A percentile compares a stretch with the other conserved stretches of the same genome.
phyloP scores from a whole-genome alignment of 2,113 vertebrate species.

The Microcebus tavaratra region DNA sequence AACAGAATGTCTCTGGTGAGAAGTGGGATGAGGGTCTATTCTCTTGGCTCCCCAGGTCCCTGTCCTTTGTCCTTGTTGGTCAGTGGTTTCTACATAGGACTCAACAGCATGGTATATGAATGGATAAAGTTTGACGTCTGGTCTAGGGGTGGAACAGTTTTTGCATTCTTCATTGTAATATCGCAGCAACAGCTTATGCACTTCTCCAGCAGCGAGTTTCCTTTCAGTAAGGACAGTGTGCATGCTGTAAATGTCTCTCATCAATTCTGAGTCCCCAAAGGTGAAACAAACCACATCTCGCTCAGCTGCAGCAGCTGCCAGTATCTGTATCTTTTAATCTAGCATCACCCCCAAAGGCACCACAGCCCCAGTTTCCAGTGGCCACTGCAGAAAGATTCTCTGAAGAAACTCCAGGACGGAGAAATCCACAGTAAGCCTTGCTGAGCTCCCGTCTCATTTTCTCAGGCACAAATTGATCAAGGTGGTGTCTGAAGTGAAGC shows the following conservation, averaged over 20 bases:
- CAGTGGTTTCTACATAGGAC: constrained; percentile 79
- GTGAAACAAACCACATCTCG: constrained; percentile 96
- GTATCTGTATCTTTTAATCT: constrained; percentile 96
- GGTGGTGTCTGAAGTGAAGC: constrained; percentile 89
- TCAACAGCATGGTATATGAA: constrained; percentile 90
- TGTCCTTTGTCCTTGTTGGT: constrained; percentile 77
- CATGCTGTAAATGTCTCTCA: constrained; percentile 94
- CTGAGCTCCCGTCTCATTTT: constrained; percentile 94
- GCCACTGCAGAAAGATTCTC: constrained; percentile 92
- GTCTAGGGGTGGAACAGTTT: constrained; percentile 86
- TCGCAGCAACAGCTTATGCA: constrained; percentile 89
- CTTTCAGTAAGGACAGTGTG: constrained; percentile 91
- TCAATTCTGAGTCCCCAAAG: constrained; percentile 93
- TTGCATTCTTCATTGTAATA: constrained; percentile 91
- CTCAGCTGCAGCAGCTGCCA: constrained; percentile 94
- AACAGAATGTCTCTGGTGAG: constrained; percentile 60
- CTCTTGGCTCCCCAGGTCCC: constrained; percentile 75
- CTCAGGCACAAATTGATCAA: constrained; percentile 92
- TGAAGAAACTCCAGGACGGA: constrained; percentile 85
- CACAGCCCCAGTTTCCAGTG: constrained; percentile 98
- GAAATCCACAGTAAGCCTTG: constrained; percentile 96
- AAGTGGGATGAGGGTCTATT: constrained; percentile 29
- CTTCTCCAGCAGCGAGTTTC: constrained; percentile 89
- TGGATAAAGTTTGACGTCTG: constrained; percentile 92
- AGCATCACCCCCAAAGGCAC: constrained; percentile 94